Conservation (phyloP, 2,797 vertebrate genomes). For the Nyctibius grandis region DNA sequence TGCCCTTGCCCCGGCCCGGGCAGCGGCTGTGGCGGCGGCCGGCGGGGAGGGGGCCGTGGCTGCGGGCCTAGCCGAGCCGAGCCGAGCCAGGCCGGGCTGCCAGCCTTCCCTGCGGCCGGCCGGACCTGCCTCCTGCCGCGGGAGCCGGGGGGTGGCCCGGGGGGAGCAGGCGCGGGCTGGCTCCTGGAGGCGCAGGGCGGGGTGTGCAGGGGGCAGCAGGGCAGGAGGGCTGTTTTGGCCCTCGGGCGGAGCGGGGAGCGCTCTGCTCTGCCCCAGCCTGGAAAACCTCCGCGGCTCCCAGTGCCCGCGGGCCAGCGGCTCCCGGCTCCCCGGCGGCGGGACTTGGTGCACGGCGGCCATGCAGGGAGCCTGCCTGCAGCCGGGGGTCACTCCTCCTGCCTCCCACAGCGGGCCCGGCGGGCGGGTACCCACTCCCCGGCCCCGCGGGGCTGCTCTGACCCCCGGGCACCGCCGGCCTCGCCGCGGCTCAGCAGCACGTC, state of each 20-base stretch:
- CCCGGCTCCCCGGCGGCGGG: not conserved
- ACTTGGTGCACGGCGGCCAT: slow-evolving; percentile 32
- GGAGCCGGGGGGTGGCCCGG: not conserved
- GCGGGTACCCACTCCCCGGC: not conserved
- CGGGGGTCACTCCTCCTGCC: not conserved
- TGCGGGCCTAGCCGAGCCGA: no score
- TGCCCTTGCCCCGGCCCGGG: not conserved
- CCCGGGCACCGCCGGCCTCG: not conserved
- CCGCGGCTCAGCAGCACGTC: not conserved
- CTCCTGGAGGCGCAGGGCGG: not conserved
- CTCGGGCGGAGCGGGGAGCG: not conserved
- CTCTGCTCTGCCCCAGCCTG: not conserved
- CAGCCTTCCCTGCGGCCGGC: not conserved
- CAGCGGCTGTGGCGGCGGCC: not conserved
- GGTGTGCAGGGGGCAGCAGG: not conserved
- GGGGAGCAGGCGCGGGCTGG: not conserved
- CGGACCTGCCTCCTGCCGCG: not conserved
- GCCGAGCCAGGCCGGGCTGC: no score
- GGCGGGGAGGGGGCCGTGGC: not conserved
- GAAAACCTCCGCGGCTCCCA: not conserved
- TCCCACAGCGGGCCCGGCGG: not conserved
- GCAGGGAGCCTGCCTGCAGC: not conserved
- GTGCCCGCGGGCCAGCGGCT: not conserved
- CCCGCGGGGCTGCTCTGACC: not conserved
- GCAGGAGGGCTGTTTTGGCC: not conserved